Percentiles rank a stretch among this genome's conserved stretches.
Evolutionary conservation across 2,888 invertebrate species (phyloP).

Genomic region (Tholera decimalis): DNA sequence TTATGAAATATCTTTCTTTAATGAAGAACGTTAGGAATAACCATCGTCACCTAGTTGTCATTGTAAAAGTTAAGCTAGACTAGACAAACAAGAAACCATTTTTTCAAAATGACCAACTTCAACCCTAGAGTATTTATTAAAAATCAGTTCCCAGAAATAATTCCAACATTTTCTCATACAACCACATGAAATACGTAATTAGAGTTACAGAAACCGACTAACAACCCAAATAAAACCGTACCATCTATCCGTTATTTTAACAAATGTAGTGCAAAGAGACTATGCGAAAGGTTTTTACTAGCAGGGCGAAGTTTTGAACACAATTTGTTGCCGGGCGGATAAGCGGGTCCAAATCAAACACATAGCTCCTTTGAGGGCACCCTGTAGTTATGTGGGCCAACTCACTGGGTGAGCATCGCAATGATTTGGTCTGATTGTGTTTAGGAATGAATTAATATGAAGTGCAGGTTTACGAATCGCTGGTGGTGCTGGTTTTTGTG

Average conservation of each 20-base stretch:
- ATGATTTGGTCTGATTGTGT: conserved; percentile 61
- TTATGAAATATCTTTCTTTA: too few species aligned
- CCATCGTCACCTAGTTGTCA: background rate
- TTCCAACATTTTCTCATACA: background rate
- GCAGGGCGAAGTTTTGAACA: conserved; percentile 73
- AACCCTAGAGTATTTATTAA: too few species aligned
- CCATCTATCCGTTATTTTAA: conserved; percentile 60
- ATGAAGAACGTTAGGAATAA: too few species aligned
- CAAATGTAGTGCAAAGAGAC: conserved; percentile 67
- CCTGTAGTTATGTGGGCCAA: conserved; percentile 64
- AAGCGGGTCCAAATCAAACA: conserved; percentile 81
- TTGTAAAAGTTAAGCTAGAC: background rate
- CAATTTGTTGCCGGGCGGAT: conserved; percentile 75
- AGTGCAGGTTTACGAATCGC: background rate
- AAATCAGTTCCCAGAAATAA: background rate
- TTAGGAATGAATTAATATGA: conserved; percentile 43
- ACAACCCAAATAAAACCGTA: conserved; percentile 51
- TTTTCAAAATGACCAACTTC: too few species aligned
- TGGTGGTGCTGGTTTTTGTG: background rate
- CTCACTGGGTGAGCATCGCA: conserved; percentile 60
- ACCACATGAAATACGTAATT: conserved; percentile 28
- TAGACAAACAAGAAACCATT: too few species aligned
- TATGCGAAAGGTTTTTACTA: conserved; percentile 71
- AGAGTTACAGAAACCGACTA: conserved; percentile 18
- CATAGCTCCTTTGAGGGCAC: conserved; percentile 78